A percentile compares a stretch with the other conserved stretches of the same genome.
These are phyloP conservation scores for Hydraecia micacea DNA, from an alignment of 2,888 invertebrate genomes.

Conservation along the genomic window DNA sequence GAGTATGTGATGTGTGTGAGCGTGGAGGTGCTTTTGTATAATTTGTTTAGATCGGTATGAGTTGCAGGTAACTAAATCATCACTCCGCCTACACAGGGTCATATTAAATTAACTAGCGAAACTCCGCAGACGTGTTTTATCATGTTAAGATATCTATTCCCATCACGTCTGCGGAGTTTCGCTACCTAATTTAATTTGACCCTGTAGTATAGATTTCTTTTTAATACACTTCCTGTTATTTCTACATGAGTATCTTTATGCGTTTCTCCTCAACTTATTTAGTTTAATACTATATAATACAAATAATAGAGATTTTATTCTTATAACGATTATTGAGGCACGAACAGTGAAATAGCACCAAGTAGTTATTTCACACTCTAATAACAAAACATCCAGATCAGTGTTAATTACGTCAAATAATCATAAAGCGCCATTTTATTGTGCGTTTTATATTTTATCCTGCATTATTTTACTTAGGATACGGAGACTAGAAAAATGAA, in stretches of 20 bases:
- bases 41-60: background rate
- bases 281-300: constrained; percentile 58
- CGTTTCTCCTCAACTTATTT: constrained; percentile 42
- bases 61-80: background rate
- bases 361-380: constrained; percentile 55
- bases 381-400: constrained; percentile 30
- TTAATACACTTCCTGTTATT: background rate
- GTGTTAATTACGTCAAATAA: constrained; percentile 7
- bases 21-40: too few species aligned
- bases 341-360: constrained; percentile 88
- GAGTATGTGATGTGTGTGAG: background rate
- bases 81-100: too few species aligned
- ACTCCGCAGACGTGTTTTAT: background rate
- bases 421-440: constrained; percentile 1
- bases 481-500: constrained; percentile 35
- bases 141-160: too few species aligned
- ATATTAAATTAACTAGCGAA: background rate
- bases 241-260: constrained; percentile 17
- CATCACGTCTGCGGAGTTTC: too few species aligned
- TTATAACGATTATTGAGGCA: constrained; percentile 81
- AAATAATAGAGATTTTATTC: constrained; percentile 69
- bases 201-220: background rate
- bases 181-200: too few species aligned
- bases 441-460: constrained; percentile 18
- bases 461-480: constrained; percentile 16